Conservation (phyloP, 2,797 vertebrate genomes). For the Orientallactaga sibirica region DNA sequence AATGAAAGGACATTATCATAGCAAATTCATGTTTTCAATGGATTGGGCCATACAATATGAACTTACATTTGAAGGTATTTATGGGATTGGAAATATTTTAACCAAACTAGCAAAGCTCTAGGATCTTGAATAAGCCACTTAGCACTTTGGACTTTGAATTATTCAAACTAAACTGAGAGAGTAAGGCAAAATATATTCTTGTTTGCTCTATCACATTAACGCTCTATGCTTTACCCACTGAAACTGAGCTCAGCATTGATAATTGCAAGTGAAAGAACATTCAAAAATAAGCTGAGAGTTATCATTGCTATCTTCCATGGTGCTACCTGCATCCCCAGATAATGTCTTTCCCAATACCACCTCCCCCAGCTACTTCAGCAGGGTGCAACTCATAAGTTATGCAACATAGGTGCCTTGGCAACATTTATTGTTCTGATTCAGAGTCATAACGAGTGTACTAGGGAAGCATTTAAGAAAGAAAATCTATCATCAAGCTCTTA, state of each 20-base stretch:
- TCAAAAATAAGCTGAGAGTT: background rate
- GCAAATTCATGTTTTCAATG: background rate
- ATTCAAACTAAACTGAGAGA: background rate
- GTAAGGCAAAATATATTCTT: background rate
- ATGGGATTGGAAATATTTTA: background rate
- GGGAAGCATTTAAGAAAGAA: constrained; percentile 53
- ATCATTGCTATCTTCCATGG: background rate
- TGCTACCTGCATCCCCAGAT: background rate
- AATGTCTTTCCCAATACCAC: background rate
- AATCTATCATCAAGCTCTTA: constrained; percentile 57
- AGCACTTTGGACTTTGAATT: constrained; percentile 10
- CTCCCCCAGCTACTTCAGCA: background rate
- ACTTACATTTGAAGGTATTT: constrained; percentile 43
- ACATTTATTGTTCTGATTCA: constrained; percentile 43
- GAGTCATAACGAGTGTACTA: background rate
- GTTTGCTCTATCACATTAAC: background rate
- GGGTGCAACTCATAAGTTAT: background rate
- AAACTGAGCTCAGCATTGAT: background rate
- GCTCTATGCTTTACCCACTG: background rate
- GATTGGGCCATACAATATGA: background rate
- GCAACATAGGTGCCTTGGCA: background rate
- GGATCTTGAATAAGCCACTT: constrained; percentile 12
- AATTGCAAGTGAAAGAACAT: background rate
- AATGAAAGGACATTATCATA: constrained; percentile 4
- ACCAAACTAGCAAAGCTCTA: background rate